Evolutionary conservation across 2,113 vertebrate species (phyloP), one percentile per base, ranked within the genome.

Genomic region (Stercorarius parasiticus): DNA sequence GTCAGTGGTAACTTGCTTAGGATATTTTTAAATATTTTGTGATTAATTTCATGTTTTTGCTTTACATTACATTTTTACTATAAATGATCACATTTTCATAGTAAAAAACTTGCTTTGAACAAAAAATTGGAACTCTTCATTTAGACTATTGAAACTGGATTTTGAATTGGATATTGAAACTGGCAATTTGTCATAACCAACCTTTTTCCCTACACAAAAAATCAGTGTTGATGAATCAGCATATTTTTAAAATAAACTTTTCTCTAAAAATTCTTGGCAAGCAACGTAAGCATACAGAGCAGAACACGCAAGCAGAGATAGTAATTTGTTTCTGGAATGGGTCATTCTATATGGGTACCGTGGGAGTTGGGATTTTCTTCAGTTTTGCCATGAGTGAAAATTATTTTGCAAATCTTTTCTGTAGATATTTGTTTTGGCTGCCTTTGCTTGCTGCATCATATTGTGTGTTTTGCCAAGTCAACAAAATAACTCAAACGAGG

Each of bases 201-300:
- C 72, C 81, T 64, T 94, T 94, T 82, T 5, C 40, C 65, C 52
- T 66, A 22, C 34, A 10, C 73, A 61, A 45, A 82, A 59, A 69
- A 70, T 53, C 73, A 42, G 19, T 62, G 66, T 21, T 94, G 96
- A 90, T 90, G 93, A 96, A 73, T 95, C 79, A 73, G 78, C 76
- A 38, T 72, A 29, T 86, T 90, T 90, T 67, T 50, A 0, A 53
- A 45, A 53, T 32, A 86, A 93, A 47, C 12, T 4, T 77, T 82
- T 80, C 50, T 91, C 42, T 64, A 38, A 38, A 53, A 83, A 30
- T 36, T 38, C 71, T 90, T 96, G 92, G 90, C 95, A 93, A 67
- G 62, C 66, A 65, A 21, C 26, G 0, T 26, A 55, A 49, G 40
- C 13, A 5, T 6, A 59, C 32, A 58, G 26, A 85, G 61, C 71